Evolutionary conservation across 23 tunicate genomes (phyloP), one percentile per base, ranked within the genome.

Genomic region (Halocynthia roretzi): DNA sequence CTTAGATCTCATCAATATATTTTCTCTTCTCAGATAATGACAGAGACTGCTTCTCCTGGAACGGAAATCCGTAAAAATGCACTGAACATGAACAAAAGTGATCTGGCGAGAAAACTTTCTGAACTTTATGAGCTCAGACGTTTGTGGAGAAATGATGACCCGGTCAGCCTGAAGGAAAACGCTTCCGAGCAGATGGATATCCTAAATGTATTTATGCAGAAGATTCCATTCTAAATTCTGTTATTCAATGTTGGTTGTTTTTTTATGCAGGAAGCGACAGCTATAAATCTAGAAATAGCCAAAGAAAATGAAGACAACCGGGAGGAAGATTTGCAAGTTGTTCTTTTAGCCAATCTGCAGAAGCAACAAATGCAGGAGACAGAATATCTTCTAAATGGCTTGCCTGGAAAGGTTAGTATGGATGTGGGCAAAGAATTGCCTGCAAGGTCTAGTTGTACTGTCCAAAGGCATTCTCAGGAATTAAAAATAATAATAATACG

Each of bases 81-180:
- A 58, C 76, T 57, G 8, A 53, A 80, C 61, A 56, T 50, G 56
- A 53, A 72, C 7, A 11, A 70, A 22, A 60, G 12, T 48, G 84
- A 80, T 0, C 5, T 83, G 54, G 75, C 76, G 62, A 81, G 58
- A 2, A 70, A 88, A n/a, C 71, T 84, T 9, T 74, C 70, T 18
- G 85, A 80, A 51, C 53, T 90, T 22, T 62, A 86, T 14, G 89
- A 90, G 76, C 51, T 85, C 53, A 53, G 97, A 56, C 77, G 76
- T 48, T 90, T 77, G 70, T 90, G 97, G 97, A 81, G 97, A 65
- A 80, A 89, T 74, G 87, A 79, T 31, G 86, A 81, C 72, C 86
- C 86, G 0, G 77, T 75, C 18, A 83, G 73, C 44, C n/a, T 89
- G 71, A 14, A 60, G 83, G 96, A 89, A 76, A 83, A 76, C 0